Conservation (phyloP, 2,888 invertebrate genomes). For the Conistra vaccinii region DNA sequence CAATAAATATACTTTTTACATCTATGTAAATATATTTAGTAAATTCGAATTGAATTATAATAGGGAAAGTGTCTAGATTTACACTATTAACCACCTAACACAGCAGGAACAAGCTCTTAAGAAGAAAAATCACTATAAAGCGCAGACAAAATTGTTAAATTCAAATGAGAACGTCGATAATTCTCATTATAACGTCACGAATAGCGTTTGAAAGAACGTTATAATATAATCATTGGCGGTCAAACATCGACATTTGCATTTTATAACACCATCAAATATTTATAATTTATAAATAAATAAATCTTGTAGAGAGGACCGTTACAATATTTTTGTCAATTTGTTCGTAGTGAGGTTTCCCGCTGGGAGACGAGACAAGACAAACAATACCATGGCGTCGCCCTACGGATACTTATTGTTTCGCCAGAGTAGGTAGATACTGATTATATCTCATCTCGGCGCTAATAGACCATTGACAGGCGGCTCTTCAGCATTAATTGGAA, state of each 20-base stretch:
- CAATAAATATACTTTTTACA: slow-evolving; percentile 56
- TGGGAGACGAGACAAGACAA: slow-evolving; percentile 82
- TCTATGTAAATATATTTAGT: slow-evolving; percentile 53
- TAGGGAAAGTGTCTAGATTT: slow-evolving; percentile 58
- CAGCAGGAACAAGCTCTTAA: slow-evolving; percentile 56
- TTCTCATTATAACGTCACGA: slow-evolving; percentile 42
- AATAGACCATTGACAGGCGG: slow-evolving; percentile 81
- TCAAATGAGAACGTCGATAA: slow-evolving; percentile 47
- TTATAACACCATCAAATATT: slow-evolving; percentile 60
- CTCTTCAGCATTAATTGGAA: slow-evolving; percentile 76
- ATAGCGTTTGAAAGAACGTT: slow-evolving; percentile 46
- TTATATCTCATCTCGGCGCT: slow-evolving; percentile 83
- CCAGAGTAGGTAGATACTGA: slow-evolving; percentile 71
- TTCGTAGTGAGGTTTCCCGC: slow-evolving; percentile 77
- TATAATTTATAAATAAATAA: slow-evolving; percentile 52
- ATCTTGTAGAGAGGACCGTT: slow-evolving; percentile 65
- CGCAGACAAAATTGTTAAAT: slow-evolving; percentile 41
- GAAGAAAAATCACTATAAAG: slow-evolving; percentile 53
- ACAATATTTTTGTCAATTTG: slow-evolving; percentile 83
- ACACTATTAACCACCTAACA: slow-evolving; percentile 51
- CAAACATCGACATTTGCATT: slow-evolving; percentile 63
- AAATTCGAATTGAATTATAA: slow-evolving; percentile 62
- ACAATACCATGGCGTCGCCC: slow-evolving; percentile 83
- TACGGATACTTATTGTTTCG: slow-evolving; percentile 84
- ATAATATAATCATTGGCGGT: slow-evolving; percentile 57